Conservation (phyloP, 2,113 vertebrate species). For the Cephalopterus ornatus region DNA sequence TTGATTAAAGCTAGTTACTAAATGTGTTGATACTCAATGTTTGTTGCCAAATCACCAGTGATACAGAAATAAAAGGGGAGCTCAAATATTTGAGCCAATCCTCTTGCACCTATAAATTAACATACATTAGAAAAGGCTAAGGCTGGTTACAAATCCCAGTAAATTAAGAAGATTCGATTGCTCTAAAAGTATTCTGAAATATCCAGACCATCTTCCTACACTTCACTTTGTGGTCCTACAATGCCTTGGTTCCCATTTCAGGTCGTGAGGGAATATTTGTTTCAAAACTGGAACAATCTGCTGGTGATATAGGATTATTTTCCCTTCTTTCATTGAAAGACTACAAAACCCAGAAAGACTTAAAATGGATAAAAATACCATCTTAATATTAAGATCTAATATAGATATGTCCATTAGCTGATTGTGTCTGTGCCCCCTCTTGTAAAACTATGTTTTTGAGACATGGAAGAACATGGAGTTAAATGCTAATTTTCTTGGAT, state of each 20-base stretch:
- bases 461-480: background rate
- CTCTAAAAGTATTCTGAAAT: background rate
- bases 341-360: background rate
- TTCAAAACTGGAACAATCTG: background rate
- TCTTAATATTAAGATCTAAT: background rate
- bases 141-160: background rate
- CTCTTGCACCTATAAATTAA: background rate
- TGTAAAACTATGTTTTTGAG: background rate
- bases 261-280: background rate
- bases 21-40: background rate
- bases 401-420: background rate
- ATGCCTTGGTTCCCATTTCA: fast-evolving
- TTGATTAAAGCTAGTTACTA: background rate
- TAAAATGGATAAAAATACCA: background rate
- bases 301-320: background rate
- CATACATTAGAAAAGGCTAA: background rate
- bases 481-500: background rate
- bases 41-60: background rate
- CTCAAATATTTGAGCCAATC: background rate
- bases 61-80: background rate
- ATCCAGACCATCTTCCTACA: background rate
- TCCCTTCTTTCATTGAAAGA: background rate
- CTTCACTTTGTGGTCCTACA: background rate
- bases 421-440: background rate
- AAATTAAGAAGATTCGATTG: background rate